Evolutionary conservation across 2,113 vertebrate species (phyloP), one percentile per base, ranked within the genome.

Genomic region (Peromyscus polionotus): DNA sequence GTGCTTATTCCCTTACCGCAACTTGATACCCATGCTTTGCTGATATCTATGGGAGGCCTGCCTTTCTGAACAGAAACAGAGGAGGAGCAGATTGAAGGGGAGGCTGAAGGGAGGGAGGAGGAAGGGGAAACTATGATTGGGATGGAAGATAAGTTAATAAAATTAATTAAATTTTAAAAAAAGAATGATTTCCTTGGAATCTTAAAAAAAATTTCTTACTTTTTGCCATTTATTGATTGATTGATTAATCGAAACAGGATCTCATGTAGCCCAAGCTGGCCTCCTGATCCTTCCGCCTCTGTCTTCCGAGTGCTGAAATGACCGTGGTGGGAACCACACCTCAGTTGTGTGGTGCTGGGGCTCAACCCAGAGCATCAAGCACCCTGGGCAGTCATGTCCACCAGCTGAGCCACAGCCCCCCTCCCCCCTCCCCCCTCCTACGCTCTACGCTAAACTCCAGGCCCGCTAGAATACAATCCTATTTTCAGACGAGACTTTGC

Each of bases 401-500:
- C 14, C 59, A 85, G 11, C 7, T 8, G 51, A 59, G 31, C 51
- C 79, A 36, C n/a, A 17, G 59, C 54, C n/a, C 3, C n/a, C 39
- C 33, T 28, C 0, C 42, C 39, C 33, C 42, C 0, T 10, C 16
- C 72, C 11, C 1, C 5, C 3, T 1, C n/a, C 33, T 59, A n/a
- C 20, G 1, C 8, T 45, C 7, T 26, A 14, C 7, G 12, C 2
- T 59, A 59, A 57, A 48, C 19, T 12, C 33, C 51, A 57, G 54
- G 39, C 2, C n/a, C 39, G 12, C 42, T 51, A 20, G 45, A 5
- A 19, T 7, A 24, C 10, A 59, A 33, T 28, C 39, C 3, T 1
- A 16, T n/a, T 42, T 36, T 54, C 76, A 92, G 45, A 45, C 3
- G 33, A 45, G 42, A 33, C 36, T 80, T 90, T 10, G 63, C 33